A percentile compares a stretch with the other conserved stretches of the same genome.
Conservation (phyloP, 2,113 vertebrate species). For the Suncus etruscus region DNA sequence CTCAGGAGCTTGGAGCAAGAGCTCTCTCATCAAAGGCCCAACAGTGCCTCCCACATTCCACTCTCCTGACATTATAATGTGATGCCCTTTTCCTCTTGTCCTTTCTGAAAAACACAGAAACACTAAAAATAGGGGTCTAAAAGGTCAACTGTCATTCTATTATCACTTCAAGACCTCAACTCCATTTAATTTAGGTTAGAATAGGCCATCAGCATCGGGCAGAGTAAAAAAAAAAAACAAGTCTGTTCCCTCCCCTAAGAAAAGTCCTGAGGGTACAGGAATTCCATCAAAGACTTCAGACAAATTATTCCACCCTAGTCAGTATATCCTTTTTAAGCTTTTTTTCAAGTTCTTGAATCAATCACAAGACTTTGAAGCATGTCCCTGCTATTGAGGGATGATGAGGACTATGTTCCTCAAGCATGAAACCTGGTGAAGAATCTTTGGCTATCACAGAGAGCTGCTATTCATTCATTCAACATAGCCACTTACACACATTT, state of each 20-base stretch:
- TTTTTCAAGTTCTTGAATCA: neutral
- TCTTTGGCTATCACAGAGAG: neutral
- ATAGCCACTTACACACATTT: neutral
- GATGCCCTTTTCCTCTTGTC: neutral
- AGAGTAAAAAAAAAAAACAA: constrained; percentile 23
- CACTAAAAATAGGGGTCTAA: constrained; percentile 21
- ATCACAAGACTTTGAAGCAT: neutral
- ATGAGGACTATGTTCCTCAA: neutral
- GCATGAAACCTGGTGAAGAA: neutral
- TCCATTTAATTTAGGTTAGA: constrained; percentile 56
- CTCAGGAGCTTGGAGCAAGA: neutral
- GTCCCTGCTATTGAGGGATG: neutral
- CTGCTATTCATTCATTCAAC: neutral
- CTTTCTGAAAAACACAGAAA: constrained; percentile 54
- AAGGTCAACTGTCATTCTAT: constrained; percentile 60
- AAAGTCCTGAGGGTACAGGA: neutral
- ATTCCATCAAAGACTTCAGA: neutral
- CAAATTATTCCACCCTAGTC: neutral
- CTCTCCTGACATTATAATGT: constrained; percentile 41
- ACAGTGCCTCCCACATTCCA: neutral
- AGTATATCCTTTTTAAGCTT: constrained; percentile 27
- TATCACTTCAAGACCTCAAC: constrained; percentile 51
- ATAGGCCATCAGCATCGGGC: neutral
- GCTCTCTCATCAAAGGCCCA: neutral
- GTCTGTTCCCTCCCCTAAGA: neutral